phyloP scores from a whole-genome alignment of 64 coral and sea anemone genomes.

The Actinia equina region DNA sequence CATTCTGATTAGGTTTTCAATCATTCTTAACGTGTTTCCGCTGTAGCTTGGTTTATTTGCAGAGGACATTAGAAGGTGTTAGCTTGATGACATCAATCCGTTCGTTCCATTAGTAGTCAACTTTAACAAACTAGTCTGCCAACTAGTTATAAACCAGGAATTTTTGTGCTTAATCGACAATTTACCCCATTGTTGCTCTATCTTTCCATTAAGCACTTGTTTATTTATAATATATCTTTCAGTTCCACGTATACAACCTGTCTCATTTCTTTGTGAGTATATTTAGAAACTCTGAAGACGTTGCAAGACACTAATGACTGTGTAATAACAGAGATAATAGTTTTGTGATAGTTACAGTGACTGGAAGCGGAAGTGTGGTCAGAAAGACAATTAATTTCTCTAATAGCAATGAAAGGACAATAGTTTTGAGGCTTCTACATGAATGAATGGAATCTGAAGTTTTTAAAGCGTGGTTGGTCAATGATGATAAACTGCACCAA shows the following conservation, averaged over 20 bases:
- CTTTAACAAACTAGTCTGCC: no score
- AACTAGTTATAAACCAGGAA: no score
- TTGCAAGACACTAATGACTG: background rate
- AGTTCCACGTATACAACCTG: no score
- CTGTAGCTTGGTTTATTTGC: background rate
- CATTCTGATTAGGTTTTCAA: background rate
- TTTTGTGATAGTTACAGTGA: conserved; percentile 9
- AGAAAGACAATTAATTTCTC: conserved; percentile 5
- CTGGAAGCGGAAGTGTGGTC: background rate
- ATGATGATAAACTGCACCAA: background rate
- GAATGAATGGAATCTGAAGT: no score
- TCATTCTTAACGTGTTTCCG: background rate
- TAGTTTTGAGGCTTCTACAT: background rate
- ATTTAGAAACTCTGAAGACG: background rate
- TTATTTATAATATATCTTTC: background rate
- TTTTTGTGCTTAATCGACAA: background rate
- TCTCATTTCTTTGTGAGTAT: background rate
- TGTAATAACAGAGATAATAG: conserved; percentile 9
- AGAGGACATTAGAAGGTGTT: background rate
- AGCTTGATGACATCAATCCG: background rate
- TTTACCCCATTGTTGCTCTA: background rate
- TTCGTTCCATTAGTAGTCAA: no score
- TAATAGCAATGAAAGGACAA: conserved; percentile 7
- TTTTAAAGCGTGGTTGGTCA: background rate
- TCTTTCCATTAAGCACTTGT: background rate